Evolutionary conservation across 2,888 invertebrate species (phyloP), one percentile per base, ranked within the genome.

Genomic region (Panopea generosa): DNA sequence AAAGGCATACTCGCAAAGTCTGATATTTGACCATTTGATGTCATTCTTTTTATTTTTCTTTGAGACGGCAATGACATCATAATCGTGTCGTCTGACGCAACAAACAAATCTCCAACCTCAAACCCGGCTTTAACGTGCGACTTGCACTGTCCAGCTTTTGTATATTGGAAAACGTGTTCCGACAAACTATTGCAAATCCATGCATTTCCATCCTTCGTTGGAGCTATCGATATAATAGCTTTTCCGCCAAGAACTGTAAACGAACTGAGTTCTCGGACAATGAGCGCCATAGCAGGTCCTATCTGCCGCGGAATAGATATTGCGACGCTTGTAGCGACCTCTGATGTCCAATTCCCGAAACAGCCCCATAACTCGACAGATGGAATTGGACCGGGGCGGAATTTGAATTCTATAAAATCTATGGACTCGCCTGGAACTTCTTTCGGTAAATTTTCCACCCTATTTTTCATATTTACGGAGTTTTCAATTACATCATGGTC

Each of bases 401-500:
- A 81, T 61, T 81, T 77, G 61, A 81, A 77, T 53, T 81, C 81
- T 7, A 75, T 26, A 26, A 81, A 81, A 18, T 77, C 81, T 2
- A 81, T 71, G 1, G 81, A 63, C 40, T 77, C 81, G 1, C 50
- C 45, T 33, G 81, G 81, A 43, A 81, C 59, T 50, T 81, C 81
- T 55, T 67, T 69, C 0, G 77, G 65, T 18, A 81, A 50, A 43
- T 81, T 81, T 22, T 81, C 81, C 7, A 81, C 73, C 4, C 81
- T 60, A 16, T 76, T 73, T 57, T 72, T 74, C 40, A 77, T 77
- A 47, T 81, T 81, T 18, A 70, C 62, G 1, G 77, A 75, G 50
- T 81, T 81, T 43, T 81, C 77, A 45, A 81, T 81, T 53, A 81
- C 74, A 26, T 81, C 77, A 63, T 77, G 81, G 53, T 81, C 81